Base-by-base conservation (phyloP, 2,797 vertebrate species). In the Todus mexicanus region DNA sequence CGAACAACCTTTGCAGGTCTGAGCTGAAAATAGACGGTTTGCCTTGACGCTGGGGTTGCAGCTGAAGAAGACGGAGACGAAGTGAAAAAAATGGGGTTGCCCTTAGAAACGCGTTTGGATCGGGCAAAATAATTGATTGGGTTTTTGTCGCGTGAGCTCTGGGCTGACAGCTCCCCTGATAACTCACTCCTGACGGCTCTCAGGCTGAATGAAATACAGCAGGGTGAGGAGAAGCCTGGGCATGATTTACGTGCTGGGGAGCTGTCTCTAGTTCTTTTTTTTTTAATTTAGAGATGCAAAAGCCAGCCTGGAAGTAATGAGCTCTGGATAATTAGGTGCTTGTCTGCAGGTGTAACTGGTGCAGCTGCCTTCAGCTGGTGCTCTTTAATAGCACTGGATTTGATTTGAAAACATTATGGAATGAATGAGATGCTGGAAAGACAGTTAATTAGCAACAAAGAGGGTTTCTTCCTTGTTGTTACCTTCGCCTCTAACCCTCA, bases 241-340 rank as follows among this genome's bases (percentile, higher is more conserved):
- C n/a, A 1, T 84, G 80, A 90, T 93, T 69, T 84, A 61, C 19
- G 4, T 47, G 60, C 16, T 64, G 22, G 17, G 42, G 90, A 94
- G 81, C 84, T 66, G 56, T 60, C 86, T 76, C 73, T 86, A 38
- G 31, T 21, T 63, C 84, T 64, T 22, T 63, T 63, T 64, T 63
- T 59, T 56, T 66, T 91, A 53, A 94, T 94, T 90, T 73, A 79
- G 89, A 87, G 71, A 84, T 93, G 81, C 81, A 94, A 74, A 94
- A 70, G 70, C 29, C 53, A 92, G 84, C 78, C 72, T 82, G 79
- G 7, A 72, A 88, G 61, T 93, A 96, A 92, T 84, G 92, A 92
- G 91, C 86, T 87, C 60, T 54, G 29, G 84, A 51, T 93, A 95
- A 95, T 90, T 63, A 95, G 87, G 89, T 87, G 92, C 82, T 90